Evolutionary conservation across 2,113 vertebrate species (phyloP).

Genomic region (Gnathonemus echidnorhynchus): DNA sequence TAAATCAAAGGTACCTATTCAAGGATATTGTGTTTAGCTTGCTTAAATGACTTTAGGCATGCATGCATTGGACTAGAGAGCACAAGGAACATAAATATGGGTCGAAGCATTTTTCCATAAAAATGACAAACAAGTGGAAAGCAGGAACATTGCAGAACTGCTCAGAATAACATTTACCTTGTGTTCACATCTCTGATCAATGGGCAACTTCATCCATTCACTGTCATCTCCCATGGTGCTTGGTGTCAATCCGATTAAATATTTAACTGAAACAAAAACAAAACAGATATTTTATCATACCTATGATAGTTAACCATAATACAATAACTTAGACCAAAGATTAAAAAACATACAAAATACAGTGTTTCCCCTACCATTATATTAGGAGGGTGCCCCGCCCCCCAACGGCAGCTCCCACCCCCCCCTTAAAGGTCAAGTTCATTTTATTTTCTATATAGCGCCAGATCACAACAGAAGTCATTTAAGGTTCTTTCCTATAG

Average conservation of each 20-base stretch:
- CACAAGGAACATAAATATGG: not conserved
- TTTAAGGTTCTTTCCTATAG: too few species aligned
- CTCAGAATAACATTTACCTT: slow-evolving; percentile 66
- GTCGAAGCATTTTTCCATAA: not conserved
- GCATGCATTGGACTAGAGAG: not conserved
- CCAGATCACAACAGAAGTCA: too few species aligned
- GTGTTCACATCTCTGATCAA: slow-evolving; percentile 98
- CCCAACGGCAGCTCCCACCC: too few species aligned
- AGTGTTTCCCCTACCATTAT: too few species aligned
- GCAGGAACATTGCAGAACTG: too few species aligned
- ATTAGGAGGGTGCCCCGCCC: too few species aligned
- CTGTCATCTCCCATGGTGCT: slow-evolving; percentile 90
- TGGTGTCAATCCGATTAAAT: slow-evolving; percentile 49
- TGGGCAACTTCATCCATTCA: slow-evolving; percentile 94
- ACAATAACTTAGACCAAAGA: not conserved
- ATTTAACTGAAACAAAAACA: slow-evolving; percentile 34
- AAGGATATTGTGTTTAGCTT: not conserved
- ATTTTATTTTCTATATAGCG: too few species aligned
- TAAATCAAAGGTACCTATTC: not conserved
- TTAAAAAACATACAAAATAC: not conserved
- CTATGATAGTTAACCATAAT: not conserved
- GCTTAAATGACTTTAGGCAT: not conserved
- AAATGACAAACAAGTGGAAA: not conserved
- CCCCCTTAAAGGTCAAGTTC: too few species aligned
- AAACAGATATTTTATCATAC: not conserved